Evolutionary conservation across 2,797 vertebrate species (phyloP), one percentile per base, ranked within the genome.

Genomic region (Acanthopagrus latus): DNA sequence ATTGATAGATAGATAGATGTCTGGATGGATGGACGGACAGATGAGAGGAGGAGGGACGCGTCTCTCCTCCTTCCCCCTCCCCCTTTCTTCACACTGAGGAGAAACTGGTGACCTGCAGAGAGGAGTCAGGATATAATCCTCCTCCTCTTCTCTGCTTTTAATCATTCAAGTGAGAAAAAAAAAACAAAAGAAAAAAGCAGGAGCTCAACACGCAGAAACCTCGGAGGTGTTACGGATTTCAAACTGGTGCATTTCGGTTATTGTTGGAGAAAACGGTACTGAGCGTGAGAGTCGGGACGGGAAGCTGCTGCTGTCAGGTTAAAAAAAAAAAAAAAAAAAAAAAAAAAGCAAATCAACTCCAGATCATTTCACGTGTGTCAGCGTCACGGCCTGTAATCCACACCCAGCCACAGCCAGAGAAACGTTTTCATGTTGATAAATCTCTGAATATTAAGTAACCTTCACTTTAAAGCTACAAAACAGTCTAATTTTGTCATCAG

Each of bases 191-290:
- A 4, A 4, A 20, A 10, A 29, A 2, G 3, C 41, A 33, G 25
- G 67, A 66, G 60, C 13, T 64, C 1, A 33, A 41, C 52, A 12
- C 0, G 1, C 41, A 17, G 17, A 2, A 7, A 17, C n/a, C 21
- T 41, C 1, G 2, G n/a, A 14, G 63, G 27, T 72, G 7, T 83
- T 56, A 14, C 12, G 12, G 41, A 21, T 76, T 70, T 86, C 60
- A 68, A 70, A 62, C 29, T 51, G 74, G 60, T 81, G 68, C 70
- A 27, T 74, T 80, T 78, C 0, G 1, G 47, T 81, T 68, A 20
- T 71, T 62, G 50, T 50, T 68, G 21, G 29, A 65, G 55, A 57
- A 67, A 16, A 74, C 10, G 81, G 89, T 84, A 87, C 81, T 55
- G 8, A 60, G 12, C 14, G 48, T 52, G 48, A 18, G 17, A 57